Conservation (phyloP, 2,113 vertebrate species). For the Myiagra hebetior region DNA sequence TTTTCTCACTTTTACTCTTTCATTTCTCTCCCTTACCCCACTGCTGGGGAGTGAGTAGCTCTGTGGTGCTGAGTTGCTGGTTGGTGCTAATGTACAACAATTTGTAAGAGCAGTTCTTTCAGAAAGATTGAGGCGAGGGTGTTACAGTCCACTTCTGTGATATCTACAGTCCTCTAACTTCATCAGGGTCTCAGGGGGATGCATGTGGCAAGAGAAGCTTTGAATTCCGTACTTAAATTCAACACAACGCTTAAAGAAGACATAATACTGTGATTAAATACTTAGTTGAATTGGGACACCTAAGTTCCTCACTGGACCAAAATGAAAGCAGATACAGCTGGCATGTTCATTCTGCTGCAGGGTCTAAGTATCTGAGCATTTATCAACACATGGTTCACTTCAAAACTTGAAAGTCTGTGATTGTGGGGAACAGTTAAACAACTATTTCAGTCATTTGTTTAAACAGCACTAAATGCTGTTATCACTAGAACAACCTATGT, state of each 20-base stretch:
- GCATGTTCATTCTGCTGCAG: not conserved
- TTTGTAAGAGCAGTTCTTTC: not conserved
- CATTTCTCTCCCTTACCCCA: not conserved
- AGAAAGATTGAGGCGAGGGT: fast-evolving
- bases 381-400: not conserved
- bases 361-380: not conserved
- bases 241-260: not conserved
- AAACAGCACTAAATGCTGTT: not conserved
- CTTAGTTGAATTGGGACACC: not conserved
- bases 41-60: not conserved
- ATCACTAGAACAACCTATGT: not conserved
- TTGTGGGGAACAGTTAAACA: not conserved
- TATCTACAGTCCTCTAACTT: not conserved
- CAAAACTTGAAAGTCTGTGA: not conserved
- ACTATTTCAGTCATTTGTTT: not conserved
- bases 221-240: not conserved
- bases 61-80: not conserved
- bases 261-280: not conserved
- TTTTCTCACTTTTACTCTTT: not conserved
- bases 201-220: not conserved
- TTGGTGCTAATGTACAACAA: not conserved
- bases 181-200: not conserved
- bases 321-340: not conserved
- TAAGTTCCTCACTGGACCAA: not conserved
- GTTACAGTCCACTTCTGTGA: not conserved